These are phyloP conservation scores for Conus ventricosus DNA, from an alignment of 1,140 invertebrate species.

Conservation along the genomic window DNA sequence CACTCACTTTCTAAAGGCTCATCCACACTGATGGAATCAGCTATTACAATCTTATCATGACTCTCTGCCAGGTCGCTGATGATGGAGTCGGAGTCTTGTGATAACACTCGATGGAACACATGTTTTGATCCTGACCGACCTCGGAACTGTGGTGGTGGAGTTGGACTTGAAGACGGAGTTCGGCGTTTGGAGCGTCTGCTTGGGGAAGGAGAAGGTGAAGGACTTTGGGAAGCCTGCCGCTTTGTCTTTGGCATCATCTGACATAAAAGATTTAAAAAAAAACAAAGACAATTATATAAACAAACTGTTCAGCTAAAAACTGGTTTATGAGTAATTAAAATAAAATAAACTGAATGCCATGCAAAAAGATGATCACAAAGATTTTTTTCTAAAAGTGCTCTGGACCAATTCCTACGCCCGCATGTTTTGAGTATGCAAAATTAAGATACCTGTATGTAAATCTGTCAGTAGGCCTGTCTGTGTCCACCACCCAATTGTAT, in stretches of 20 bases:
- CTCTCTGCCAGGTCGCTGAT: constrained; percentile 50
- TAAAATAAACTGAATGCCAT: too few species aligned
- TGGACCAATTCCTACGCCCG: too few species aligned
- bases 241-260: not conserved
- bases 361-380: too few species aligned
- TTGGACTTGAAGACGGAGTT: constrained; percentile 11
- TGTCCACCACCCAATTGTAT: too few species aligned
- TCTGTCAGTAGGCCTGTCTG: too few species aligned
- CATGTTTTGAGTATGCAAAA: too few species aligned
- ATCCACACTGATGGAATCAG: constrained; percentile 45
- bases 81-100: constrained; percentile 53
- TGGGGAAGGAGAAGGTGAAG: not conserved
- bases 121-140: constrained; percentile 23
- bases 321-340: too few species aligned
- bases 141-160: not conserved
- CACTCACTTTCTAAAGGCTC: constrained; percentile 48
- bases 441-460: too few species aligned
- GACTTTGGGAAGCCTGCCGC: constrained; percentile 1
- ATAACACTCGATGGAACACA: constrained; percentile 33
- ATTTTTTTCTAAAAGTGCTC: too few species aligned
- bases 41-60: constrained; percentile 38
- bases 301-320: too few species aligned
- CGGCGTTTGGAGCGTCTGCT: constrained; percentile 16
- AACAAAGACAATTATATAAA: not conserved
- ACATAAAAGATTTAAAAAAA: not conserved